Base-by-base conservation (phyloP, 2,113 vertebrate species). In the Agapornis roseicollis region DNA sequence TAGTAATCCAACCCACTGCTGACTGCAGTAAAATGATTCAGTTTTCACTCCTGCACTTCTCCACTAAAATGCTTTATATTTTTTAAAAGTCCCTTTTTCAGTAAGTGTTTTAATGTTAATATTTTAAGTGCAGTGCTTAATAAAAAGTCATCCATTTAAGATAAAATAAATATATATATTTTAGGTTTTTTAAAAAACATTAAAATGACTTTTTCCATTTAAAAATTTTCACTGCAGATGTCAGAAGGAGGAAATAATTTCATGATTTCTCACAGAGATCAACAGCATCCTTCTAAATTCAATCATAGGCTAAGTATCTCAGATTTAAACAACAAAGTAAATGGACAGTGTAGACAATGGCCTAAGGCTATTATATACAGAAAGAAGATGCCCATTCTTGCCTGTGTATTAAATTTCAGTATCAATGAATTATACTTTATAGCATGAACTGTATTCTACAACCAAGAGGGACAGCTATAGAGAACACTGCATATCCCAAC, bases 301-400 rank as follows among this genome's bases (percentile, higher is more conserved):
- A 85, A 44, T 85, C 58, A 71, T 2, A 88, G 50, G 50, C 31
- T 79, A 85, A 80, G 46, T 50, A 90, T 52, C 23, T 42, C 42
- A 88, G 64, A 91, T 91, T 91, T 93, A 93, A 88, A 94, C 2
- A 63, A 44, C 28, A 80, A 92, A 93, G 77, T 29, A 78, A 68
- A 85, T 10, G 68, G 78, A 76, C 13, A 89, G 68, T 47, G 50
- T 8, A 76, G 78, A 76, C 16, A 89, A 64, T 55, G 50, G 72
- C 82, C 60, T 55, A 63, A 80, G 64, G 79, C 55, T 77, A 71
- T 39, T 82, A 87, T 12, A 85, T 10, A 56, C 29, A 82, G 31
- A 58, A 89, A 80, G 60, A 1, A 58, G 61, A 88, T 70, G 52
- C 70, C 5, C 4, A 0, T 66, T 91, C 55, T 83, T 89, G 68